These are phyloP conservation scores for Octodonta nipae DNA, from an alignment of 2,888 invertebrate genomes.

Conservation along the genomic window DNA sequence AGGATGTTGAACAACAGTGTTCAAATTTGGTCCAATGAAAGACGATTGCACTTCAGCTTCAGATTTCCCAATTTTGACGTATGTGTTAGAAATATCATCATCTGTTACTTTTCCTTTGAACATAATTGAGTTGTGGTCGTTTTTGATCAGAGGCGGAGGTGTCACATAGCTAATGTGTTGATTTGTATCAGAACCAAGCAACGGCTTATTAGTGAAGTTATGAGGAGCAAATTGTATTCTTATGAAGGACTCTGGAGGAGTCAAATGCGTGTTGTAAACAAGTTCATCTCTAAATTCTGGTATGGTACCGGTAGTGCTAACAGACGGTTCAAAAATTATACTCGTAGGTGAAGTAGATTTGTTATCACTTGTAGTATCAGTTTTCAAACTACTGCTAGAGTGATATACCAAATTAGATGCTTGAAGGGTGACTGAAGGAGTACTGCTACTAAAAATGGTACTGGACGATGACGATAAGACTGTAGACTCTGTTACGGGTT, in stretches of 20 bases:
- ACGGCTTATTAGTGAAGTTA: constrained; percentile 18
- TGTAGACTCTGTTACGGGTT: too few species aligned
- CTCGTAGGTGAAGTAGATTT: constrained; percentile 14
- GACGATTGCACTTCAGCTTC: constrained; percentile 34
- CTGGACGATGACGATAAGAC: constrained; percentile 12
- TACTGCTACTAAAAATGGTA: constrained; percentile 10
- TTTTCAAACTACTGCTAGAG: constrained; percentile 46
- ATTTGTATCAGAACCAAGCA: constrained; percentile 21
- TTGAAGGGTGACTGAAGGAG: constrained; percentile 41
- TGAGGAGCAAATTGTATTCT: constrained; percentile 19
- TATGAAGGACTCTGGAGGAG: constrained; percentile 21
- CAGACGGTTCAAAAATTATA: constrained; percentile 15
- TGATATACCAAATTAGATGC: constrained; percentile 53
- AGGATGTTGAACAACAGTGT: constrained; percentile 5
- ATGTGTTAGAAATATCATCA: constrained; percentile 31
- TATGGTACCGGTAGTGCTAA: constrained; percentile 12
- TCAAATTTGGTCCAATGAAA: constrained; percentile 20
- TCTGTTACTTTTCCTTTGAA: constrained; percentile 35
- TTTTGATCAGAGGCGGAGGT: constrained; percentile 19
- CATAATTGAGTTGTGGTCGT: constrained; percentile 24
- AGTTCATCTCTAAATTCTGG: constrained; percentile 14
- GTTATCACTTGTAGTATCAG: constrained; percentile 37
- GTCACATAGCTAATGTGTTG: constrained; percentile 25
- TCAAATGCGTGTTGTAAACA: constrained; percentile 15
- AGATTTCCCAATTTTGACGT: constrained; percentile 36